These are phyloP conservation scores for Orchesella cincta DNA, from an alignment of 1,140 invertebrate species.

Conservation along the genomic window DNA sequence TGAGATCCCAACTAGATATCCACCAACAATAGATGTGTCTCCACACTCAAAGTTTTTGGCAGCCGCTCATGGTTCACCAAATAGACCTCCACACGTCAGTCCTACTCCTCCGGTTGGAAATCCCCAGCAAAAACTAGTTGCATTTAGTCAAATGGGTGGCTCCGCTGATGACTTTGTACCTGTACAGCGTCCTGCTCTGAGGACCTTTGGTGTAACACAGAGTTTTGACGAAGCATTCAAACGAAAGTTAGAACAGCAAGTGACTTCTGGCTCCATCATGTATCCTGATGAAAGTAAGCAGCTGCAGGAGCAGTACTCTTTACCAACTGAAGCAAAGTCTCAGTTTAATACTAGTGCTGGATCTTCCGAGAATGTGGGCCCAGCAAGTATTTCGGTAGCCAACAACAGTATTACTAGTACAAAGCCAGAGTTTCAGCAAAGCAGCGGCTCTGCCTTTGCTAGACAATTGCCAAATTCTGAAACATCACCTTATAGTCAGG, in stretches of 20 bases:
- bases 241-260: slow-evolving; percentile 31
- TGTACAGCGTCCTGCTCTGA: background rate
- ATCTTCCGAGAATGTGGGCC: too few species aligned
- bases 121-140: background rate
- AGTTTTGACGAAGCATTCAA: slow-evolving; percentile 43
- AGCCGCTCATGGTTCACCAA: background rate
- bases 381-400: background rate
- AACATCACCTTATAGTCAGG: background rate
- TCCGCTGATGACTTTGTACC: background rate
- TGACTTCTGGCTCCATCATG: background rate
- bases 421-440: slow-evolving; percentile 34
- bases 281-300: background rate
- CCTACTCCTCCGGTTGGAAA: background rate
- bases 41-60: background rate
- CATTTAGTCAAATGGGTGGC: background rate
- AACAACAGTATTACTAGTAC: slow-evolving; percentile 15
- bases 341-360: too few species aligned
- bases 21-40: background rate
- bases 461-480: slow-evolving; percentile 35
- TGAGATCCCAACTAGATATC: too few species aligned
- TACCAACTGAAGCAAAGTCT: too few species aligned
- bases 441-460: slow-evolving; percentile 38
- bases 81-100: background rate
- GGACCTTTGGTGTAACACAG: slow-evolving; percentile 31
- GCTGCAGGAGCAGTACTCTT: background rate